A percentile compares a stretch with the other conserved stretches of the same genome.
phyloP scores from a whole-genome alignment of 2,888 invertebrate species.

The Philereme vetulata region DNA sequence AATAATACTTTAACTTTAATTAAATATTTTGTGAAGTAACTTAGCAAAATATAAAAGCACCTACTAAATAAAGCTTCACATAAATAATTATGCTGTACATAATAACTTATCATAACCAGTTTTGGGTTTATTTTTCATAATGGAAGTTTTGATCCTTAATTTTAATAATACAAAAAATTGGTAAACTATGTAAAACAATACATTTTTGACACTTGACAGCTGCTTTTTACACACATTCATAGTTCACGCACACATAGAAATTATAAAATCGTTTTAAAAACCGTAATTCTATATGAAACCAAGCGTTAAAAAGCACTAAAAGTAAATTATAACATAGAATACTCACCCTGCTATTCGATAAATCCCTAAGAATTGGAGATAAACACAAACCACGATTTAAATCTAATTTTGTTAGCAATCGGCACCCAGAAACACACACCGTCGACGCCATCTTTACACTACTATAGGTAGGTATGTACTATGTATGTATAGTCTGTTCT shows the following conservation, averaged over 20 bases:
- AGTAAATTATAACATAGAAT: conserved; percentile 43
- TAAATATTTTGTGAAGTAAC: too few species aligned
- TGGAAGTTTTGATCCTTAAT: too few species aligned
- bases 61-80: too few species aligned
- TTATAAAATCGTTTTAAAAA: conserved; percentile 55
- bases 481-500: conserved; percentile 43
- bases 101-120: too few species aligned
- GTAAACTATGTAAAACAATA: not conserved
- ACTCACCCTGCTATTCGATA: conserved; percentile 79
- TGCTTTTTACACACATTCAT: conserved; percentile 55
- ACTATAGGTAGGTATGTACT: conserved; percentile 43
- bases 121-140: too few species aligned
- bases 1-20: too few species aligned
- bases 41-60: too few species aligned
- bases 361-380: conserved; percentile 78
- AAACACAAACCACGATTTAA: conserved; percentile 84
- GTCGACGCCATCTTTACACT: conserved; percentile 85
- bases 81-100: too few species aligned
- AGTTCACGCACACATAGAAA: conserved; percentile 64
- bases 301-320: conserved; percentile 40
- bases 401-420: conserved; percentile 85
- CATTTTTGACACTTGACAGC: conserved; percentile 74
- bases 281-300: conserved; percentile 65
- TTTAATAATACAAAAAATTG: too few species aligned
- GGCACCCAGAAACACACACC: conserved; percentile 85